phyloP scores from a whole-genome alignment of 37 sponge, comb jelly and placozoan genomes.

The Spongilla lacustris region DNA sequence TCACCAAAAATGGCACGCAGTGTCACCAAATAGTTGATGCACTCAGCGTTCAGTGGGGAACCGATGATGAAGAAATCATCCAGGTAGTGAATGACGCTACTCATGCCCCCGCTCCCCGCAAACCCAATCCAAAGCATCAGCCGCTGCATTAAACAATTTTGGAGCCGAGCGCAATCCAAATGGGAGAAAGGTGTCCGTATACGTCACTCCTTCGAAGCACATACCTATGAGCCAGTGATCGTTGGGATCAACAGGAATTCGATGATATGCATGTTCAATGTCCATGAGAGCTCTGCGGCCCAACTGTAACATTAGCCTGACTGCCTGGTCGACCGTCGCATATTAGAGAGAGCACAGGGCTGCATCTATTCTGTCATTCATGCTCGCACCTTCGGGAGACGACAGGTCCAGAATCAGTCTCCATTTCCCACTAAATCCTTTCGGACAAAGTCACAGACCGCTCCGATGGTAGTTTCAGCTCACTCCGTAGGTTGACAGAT shows the following conservation, averaged over 20 bases:
- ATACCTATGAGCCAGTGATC: not conserved
- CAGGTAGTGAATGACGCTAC: not conserved
- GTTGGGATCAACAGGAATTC: not conserved
- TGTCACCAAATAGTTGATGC: not conserved
- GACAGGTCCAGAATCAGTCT: no score
- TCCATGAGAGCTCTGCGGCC: not conserved
- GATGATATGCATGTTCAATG: not conserved
- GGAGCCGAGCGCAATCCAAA: not conserved
- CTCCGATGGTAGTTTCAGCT: not conserved
- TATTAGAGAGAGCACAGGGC: no score
- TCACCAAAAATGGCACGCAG: not conserved
- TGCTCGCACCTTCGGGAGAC: no score
- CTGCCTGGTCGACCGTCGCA: no score
- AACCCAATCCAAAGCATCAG: not conserved
- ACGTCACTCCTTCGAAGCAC: not conserved
- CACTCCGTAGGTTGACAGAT: slow-evolving; percentile 2
- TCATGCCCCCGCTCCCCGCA: not conserved
- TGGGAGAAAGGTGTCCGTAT: not conserved
- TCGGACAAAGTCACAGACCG: slow-evolving; percentile 5
- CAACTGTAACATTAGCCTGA: not conserved
- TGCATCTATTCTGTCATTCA: no score
- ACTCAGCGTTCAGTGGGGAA: not conserved
- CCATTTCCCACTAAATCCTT: no score
- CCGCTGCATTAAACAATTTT: not conserved
- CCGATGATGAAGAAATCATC: not conserved